Conservation (phyloP, 2,113 vertebrate genomes). For the Rhadina sibilatrix region DNA sequence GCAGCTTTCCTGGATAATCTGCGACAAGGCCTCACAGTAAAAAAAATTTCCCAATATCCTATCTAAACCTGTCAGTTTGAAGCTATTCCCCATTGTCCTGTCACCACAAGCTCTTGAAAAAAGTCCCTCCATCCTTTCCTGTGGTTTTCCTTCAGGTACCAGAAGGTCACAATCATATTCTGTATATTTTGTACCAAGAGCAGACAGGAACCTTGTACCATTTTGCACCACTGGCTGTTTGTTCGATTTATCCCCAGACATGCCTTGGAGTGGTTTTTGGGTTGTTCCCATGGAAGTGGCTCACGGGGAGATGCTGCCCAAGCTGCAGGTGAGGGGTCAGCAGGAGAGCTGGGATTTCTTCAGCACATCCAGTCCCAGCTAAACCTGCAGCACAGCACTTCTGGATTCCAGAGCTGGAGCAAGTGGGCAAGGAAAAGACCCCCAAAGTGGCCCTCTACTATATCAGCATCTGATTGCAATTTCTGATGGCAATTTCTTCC, state of each 20-base stretch:
- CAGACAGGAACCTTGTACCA: neutral
- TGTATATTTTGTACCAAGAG: neutral
- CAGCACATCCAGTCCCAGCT: neutral
- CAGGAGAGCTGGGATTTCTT: neutral
- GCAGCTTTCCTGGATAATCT: neutral
- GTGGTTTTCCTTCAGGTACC: neutral
- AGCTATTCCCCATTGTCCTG: neutral
- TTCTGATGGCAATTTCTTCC: neutral
- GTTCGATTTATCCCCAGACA: neutral
- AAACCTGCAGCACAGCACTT: neutral
- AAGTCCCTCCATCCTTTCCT: no score
- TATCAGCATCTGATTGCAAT: neutral
- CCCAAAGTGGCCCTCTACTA: neutral
- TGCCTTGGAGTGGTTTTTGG: neutral
- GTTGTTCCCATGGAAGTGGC: neutral
- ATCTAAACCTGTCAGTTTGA: neutral
- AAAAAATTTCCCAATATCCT: no score
- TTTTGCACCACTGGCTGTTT: neutral
- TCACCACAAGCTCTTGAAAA: neutral
- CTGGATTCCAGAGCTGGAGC: neutral
- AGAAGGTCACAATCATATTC: neutral
- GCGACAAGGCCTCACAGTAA: neutral
- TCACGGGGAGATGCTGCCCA: neutral
- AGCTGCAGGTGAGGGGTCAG: neutral
- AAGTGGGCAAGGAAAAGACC: neutral